Evolutionary conservation across 2,113 vertebrate genomes (phyloP).

Genomic region (Motacilla tschutschensis): DNA sequence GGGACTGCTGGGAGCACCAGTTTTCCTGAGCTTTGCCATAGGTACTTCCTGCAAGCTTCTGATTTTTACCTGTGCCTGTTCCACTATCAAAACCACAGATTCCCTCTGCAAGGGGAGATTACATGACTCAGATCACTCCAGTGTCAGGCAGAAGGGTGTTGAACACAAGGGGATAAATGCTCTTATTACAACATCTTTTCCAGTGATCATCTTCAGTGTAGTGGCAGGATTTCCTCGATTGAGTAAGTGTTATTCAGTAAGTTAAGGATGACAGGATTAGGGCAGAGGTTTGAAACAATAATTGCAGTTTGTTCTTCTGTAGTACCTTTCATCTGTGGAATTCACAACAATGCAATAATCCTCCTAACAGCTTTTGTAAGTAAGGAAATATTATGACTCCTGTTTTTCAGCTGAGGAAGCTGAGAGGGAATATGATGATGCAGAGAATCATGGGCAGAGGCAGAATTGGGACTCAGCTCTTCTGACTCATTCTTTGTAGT

Average conservation of each 20-base stretch:
- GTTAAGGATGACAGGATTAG: slow-evolving; percentile 38
- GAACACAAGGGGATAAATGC: slow-evolving; percentile 27
- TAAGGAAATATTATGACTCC: background rate
- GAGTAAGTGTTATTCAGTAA: slow-evolving; percentile 33
- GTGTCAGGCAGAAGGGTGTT: slow-evolving; percentile 2
- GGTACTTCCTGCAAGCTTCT: background rate
- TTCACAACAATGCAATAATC: slow-evolving; percentile 51
- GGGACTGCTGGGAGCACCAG: background rate
- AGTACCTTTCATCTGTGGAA: slow-evolving; percentile 51
- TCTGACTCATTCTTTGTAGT: slow-evolving; percentile 8
- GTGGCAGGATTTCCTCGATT: slow-evolving; percentile 17
- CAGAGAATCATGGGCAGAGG: slow-evolving; percentile 5
- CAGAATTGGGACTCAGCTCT: background rate
- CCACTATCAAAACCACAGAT: background rate
- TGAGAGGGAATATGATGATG: background rate
- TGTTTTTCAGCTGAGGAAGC: background rate
- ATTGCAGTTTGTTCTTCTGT: slow-evolving; percentile 49
- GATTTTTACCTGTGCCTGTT: background rate
- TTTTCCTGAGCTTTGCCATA: background rate
- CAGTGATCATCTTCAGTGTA: slow-evolving; percentile 18
- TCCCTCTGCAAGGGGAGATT: background rate
- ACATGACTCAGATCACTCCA: background rate
- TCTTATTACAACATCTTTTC: slow-evolving; percentile 19
- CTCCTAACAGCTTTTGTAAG: slow-evolving; percentile 22
- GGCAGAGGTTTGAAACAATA: slow-evolving; percentile 55